These are phyloP conservation scores for Coregonus suidteri DNA, from an alignment of 2,797 vertebrate genomes.

Conservation along the genomic window DNA sequence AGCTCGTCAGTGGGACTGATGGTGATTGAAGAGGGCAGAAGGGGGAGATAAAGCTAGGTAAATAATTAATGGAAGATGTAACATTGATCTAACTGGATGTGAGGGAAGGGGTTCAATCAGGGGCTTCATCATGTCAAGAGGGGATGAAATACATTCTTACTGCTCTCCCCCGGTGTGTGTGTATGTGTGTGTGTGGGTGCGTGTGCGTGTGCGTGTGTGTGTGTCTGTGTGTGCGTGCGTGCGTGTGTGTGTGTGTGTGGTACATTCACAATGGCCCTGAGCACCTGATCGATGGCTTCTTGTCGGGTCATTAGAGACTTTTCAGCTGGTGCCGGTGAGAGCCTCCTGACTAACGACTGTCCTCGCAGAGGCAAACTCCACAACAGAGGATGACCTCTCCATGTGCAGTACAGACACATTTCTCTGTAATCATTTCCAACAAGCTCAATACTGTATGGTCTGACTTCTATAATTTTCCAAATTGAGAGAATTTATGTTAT, in stretches of 20 bases:
- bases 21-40: constrained; percentile 12
- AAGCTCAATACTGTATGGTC: background rate
- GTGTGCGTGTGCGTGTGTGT: background rate
- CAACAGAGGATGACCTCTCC: background rate
- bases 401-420: background rate
- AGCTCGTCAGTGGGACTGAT: background rate
- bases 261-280: constrained; percentile 2
- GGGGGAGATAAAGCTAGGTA: constrained; percentile 22
- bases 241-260: background rate
- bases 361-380: constrained; percentile 1
- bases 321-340: background rate
- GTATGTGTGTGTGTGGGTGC: background rate
- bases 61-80: constrained; percentile 29
- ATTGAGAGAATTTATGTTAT: background rate
- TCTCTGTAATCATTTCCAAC: background rate
- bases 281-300: constrained; percentile 9
- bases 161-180: background rate
- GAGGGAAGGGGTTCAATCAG: constrained; percentile 8
- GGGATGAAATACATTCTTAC: background rate
- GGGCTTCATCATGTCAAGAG: constrained; percentile 6
- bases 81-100: constrained; percentile 27
- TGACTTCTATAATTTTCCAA: background rate
- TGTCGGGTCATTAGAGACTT: constrained; percentile 11
- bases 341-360: constrained; percentile 7
- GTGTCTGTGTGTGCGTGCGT: background rate